phyloP scores from a whole-genome alignment of 2,888 invertebrate species.

The Drosophila quinaria region DNA sequence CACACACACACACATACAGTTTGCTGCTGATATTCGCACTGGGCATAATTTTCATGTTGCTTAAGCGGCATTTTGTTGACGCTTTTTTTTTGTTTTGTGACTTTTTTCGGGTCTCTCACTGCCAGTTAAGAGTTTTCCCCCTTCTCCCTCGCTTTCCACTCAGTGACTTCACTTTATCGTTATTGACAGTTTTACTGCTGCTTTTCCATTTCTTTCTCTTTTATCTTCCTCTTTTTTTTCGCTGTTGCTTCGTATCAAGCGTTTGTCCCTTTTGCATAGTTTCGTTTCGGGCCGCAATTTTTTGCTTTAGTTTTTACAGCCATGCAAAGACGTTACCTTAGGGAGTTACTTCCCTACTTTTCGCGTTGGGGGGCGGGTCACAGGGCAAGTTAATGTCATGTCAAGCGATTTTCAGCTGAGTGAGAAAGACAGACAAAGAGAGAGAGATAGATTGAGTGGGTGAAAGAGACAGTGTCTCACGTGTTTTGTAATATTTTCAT shows the following conservation, averaged over 20 bases:
- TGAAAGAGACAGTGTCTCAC: constrained; percentile 22
- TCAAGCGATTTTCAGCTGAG: constrained; percentile 43
- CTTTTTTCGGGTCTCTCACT: constrained; percentile 10
- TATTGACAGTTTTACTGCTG: constrained; percentile 75
- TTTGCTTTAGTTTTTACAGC: constrained; percentile 53
- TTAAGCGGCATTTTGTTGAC: constrained; percentile 75
- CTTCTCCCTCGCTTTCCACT: constrained; percentile 21
- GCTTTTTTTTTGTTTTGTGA: constrained; percentile 30
- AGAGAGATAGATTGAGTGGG: not conserved
- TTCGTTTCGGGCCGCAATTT: constrained; percentile 60
- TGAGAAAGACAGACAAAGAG: not conserved
- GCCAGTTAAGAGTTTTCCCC: constrained; percentile 21
- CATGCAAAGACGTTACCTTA: constrained; percentile 61
- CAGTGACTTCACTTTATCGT: constrained; percentile 69
- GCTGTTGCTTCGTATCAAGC: constrained; percentile 53
- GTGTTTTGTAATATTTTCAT: constrained; percentile 65
- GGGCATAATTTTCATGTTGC: constrained; percentile 82
- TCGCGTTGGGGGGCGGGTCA: constrained; percentile 36
- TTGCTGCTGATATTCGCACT: constrained; percentile 78
- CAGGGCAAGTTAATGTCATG: constrained; percentile 67
- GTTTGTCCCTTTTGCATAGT: constrained; percentile 78
- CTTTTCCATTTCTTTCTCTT: constrained; percentile 23
- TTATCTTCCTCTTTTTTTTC: not conserved
- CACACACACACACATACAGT: constrained; percentile 1
- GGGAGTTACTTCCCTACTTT: constrained; percentile 39